Evolutionary conservation across 2,113 vertebrate species (phyloP).

Genomic region (Donacobius atricapilla): DNA sequence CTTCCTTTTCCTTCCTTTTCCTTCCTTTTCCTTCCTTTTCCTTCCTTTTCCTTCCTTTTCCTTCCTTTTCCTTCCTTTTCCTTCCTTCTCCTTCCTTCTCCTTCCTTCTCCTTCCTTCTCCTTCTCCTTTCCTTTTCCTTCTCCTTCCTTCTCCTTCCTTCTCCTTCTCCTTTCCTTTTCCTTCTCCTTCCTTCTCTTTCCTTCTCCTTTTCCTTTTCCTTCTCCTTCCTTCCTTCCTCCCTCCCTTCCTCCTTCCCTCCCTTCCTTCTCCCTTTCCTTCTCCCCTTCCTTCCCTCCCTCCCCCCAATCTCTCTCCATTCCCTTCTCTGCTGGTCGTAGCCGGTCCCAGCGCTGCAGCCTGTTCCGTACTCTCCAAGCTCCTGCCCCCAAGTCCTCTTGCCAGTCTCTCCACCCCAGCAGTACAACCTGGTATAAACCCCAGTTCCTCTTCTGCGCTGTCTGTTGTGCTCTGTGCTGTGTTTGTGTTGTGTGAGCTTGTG

Average conservation of each 20-base stretch:
- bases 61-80: no score
- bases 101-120: neutral
- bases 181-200: conserved; percentile 7
- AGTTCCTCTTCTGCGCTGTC: conserved; percentile 51
- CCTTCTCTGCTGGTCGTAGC: conserved; percentile 72
- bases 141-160: no score
- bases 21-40: conserved; percentile 17
- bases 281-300: neutral
- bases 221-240: no score
- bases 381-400: conserved; percentile 99
- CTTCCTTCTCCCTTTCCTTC: no score
- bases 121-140: no score
- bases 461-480: conserved; percentile 47
- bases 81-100: conserved; percentile 61
- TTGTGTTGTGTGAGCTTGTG: conserved; percentile 49
- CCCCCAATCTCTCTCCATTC: conserved; percentile 11
- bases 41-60: no score
- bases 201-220: no score
- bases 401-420: conserved; percentile 98
- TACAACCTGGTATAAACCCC: conserved; percentile 94
- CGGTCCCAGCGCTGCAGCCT: conserved; percentile 87
- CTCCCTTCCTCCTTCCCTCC: no score
- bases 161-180: conserved; percentile 55
- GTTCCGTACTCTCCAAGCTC: conserved; percentile 92
- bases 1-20: no score